Evolutionary conservation across 1,140 invertebrate genomes (phyloP).

Genomic region (Orius insidiosus): DNA sequence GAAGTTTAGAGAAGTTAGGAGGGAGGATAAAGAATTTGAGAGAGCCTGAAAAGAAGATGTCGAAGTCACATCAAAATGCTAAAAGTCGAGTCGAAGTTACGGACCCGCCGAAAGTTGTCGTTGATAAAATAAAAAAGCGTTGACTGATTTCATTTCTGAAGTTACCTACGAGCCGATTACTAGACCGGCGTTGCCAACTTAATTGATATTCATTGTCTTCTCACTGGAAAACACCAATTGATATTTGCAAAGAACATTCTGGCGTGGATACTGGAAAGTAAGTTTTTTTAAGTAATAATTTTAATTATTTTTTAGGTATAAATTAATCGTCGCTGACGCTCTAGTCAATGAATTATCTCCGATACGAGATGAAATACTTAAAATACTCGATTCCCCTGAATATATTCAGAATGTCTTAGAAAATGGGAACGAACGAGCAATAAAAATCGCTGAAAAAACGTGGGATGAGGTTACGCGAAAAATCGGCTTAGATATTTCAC

Average conservation of each 20-base stretch:
- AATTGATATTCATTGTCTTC: conserved; percentile 62
- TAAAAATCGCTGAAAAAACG: conserved; percentile 43
- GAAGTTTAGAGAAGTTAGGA: conserved; percentile 1
- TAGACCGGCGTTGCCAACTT: conserved; percentile 82
- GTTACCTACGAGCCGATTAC: conserved; percentile 60
- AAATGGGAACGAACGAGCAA: conserved; percentile 49
- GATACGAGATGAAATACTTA: conserved; percentile 42
- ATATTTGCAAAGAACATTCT: conserved; percentile 49
- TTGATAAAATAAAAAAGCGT: conserved; percentile 70
- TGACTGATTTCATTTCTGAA: conserved; percentile 77
- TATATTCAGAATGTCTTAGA: conserved; percentile 50
- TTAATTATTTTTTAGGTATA: conserved; percentile 38
- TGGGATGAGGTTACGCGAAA: conserved; percentile 48
- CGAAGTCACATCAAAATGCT: conserved; percentile 74
- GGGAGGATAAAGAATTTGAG: conserved; percentile 57
- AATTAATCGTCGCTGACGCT: conserved; percentile 53
- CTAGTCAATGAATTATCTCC: conserved; percentile 53
- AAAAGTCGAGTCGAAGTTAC: conserved; percentile 63
- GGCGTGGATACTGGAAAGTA: conserved; percentile 54
- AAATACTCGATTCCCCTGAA: conserved; percentile 36
- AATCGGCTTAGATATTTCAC: conserved; percentile 29
- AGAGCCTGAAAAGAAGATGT: conserved; percentile 88
- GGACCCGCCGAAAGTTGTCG: conserved; percentile 61
- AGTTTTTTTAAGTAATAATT: conserved; percentile 19
- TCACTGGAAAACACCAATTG: conserved; percentile 48